Evolutionary conservation across 1,140 invertebrate genomes (phyloP).

Genomic region (Augochlora pura): DNA sequence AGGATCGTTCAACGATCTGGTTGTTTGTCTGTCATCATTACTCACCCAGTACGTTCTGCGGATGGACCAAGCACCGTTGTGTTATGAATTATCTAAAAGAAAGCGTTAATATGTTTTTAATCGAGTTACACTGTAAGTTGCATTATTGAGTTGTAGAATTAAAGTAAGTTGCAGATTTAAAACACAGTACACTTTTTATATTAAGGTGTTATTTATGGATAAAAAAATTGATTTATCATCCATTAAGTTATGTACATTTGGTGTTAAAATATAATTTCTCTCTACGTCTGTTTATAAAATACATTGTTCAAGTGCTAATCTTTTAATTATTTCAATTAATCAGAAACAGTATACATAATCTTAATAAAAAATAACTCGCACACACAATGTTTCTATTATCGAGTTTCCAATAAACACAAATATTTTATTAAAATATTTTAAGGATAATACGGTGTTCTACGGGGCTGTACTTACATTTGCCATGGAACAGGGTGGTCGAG

Average conservation of each 20-base stretch:
- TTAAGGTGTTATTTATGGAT: background rate
- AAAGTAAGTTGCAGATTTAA: background rate
- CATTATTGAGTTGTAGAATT: background rate
- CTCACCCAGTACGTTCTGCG: conserved; percentile 73
- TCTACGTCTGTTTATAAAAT: too few relatives aligned
- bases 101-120: conserved; percentile 57
- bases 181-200: background rate
- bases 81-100: conserved; percentile 79
- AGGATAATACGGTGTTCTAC: background rate
- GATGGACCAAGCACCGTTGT: conserved; percentile 74
- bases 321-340: background rate
- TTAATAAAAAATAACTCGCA: background rate
- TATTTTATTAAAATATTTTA: background rate
- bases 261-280: too few relatives aligned
- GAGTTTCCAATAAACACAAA: background rate
- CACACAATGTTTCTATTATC: background rate
- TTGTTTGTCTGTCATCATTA: conserved; percentile 45
- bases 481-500: conserved; percentile 84
- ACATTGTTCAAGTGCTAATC: background rate
- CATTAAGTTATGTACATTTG: too few relatives aligned
- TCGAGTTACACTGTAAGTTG: background rate
- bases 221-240: too few relatives aligned
- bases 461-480: conserved; percentile 80
- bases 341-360: background rate
- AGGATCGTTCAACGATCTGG: conserved; percentile 16